These are phyloP conservation scores for Isaurus tuberculatus DNA, from an alignment of 92 coral and sea anemone genomes.

Conservation along the genomic window DNA sequence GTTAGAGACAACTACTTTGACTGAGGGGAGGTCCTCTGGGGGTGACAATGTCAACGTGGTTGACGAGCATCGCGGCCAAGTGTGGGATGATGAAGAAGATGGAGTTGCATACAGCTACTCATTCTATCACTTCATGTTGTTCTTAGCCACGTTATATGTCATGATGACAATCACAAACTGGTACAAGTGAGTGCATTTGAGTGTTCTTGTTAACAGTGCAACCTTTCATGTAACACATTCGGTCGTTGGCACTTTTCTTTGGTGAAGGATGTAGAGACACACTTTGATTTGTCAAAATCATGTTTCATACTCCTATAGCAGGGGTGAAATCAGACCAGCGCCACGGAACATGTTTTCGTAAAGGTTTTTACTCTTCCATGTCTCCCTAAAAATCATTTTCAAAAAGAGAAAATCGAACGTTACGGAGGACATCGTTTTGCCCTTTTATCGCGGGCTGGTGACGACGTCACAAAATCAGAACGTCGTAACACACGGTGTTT, in stretches of 20 bases:
- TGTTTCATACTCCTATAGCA: too few relatives aligned
- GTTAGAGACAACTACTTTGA: conserved; percentile 69
- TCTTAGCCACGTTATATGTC: conserved; percentile 78
- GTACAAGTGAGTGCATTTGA: conserved; percentile 77
- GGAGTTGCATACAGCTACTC: conserved; percentile 89
- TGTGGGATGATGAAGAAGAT: conserved; percentile 80
- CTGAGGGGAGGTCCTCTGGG: conserved; percentile 46
- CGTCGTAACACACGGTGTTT: too few relatives aligned
- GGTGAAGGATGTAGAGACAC: too few relatives aligned
- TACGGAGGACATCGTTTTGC: too few relatives aligned
- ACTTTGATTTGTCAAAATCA: too few relatives aligned
- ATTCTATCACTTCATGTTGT: conserved; percentile 82
- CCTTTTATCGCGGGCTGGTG: too few relatives aligned
- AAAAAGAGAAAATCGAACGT: too few relatives aligned
- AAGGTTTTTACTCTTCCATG: too few relatives aligned
- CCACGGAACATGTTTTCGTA: too few relatives aligned
- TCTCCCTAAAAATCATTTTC: too few relatives aligned
- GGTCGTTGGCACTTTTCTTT: background rate
- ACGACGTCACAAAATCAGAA: too few relatives aligned
- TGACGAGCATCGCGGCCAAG: conserved; percentile 63
- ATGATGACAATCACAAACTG: conserved; percentile 95
- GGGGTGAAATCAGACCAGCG: too few relatives aligned
- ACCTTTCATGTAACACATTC: background rate
- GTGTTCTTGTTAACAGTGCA: background rate
- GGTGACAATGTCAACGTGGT: conserved; percentile 68